Base-by-base conservation (phyloP, 2,113 vertebrate genomes). In the Perca fluviatilis region DNA sequence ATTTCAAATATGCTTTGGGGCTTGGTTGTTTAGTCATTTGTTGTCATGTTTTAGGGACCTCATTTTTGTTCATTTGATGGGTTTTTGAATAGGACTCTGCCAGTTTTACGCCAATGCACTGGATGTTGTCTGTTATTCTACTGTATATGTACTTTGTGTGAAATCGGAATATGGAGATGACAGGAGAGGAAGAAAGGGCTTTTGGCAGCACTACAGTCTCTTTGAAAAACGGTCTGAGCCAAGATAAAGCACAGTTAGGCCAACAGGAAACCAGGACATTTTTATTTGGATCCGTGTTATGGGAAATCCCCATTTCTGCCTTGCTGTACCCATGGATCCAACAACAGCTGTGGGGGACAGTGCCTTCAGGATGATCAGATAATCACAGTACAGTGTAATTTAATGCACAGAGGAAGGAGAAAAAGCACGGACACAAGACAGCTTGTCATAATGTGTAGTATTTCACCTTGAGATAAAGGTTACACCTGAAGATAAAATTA, bases 201-300 rank as follows among this genome's bases (percentile, higher is more conserved):
- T 53, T 67, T 82, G 79, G 82, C 64, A 71, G 49, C n/a, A 10
- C 25, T 77, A 65, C 74, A 69, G 68, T 58, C 46, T 63, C 33
- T 79, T 81, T 74, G 3, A 36, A 67, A 63, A 69, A 49, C 1
- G 30, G 60, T 10, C 33, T 25, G 9, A 82, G 69, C 80, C 71
- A 70, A 89, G 73, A 83, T 79, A 72, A 86, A 83, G 30, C 19
- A 73, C 57, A 78, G 64, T 51, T 43, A 51, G 78, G 40, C 88
- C 79, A 80, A 78, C 71, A 83, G 85, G 85, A 91, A 85, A 84
- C 47, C 57, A 66, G 79, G 64, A 77, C 84, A 70, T 82, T 80
- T 63, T 72, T 71, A 87, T 88, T 86, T 57, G 70, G 79, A 85
- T 85, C 82, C 70, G 36, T 75, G 60, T 76, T 83, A 60, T 88